Base-by-base conservation (phyloP, 2,888 invertebrate genomes). In the Octonoba sinensis region DNA sequence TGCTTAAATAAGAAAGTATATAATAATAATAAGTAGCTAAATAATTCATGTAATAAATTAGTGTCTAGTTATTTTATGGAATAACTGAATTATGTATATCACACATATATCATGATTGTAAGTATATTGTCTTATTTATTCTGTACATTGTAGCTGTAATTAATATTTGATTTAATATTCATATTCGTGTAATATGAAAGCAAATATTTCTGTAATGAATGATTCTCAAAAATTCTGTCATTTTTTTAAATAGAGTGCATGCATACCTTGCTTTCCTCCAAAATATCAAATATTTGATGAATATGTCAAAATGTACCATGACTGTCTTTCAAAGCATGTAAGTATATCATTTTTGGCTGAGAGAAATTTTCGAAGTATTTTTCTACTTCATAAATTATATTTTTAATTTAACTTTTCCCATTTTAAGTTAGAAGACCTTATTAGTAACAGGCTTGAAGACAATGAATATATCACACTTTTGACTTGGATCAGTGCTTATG, bases 391-490 rank as follows among this genome's bases (percentile, higher is more conserved):
- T 8, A 11, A 36, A 36, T 36, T 36, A 36, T 36, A 1, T 36
- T 36, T 36, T 36, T 36, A 36, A 6, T 36, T 1, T 36, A 36
- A 36, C 36, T 36, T 3, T 8, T 36, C 11, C 36, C 36, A 36
- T 20, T 85, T 85, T 65, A 86, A 91, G 94, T 89, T 98, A 18
- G 93, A 95, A 89, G 96, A 96, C 87, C 92, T 96, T 62, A 95
- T 96, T n/a, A 91, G 92, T 51, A 93, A 92, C 86, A 96, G 96
- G 0, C 89, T 99, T 72, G 95, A 98, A 90, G 98, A 97, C 56
- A 98, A 98, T 88, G 99, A 99, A 89, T 96, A 96, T 88, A 97
- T 99, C 0, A 95, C 97, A 0, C 89, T 99, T 72, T 90, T 99
- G 12, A 93, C 94, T 0, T 99, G 99, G 99, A 92, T 96, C 85